Conservation (phyloP, 2,113 vertebrate genomes). For the Elgaria multicarinata region DNA sequence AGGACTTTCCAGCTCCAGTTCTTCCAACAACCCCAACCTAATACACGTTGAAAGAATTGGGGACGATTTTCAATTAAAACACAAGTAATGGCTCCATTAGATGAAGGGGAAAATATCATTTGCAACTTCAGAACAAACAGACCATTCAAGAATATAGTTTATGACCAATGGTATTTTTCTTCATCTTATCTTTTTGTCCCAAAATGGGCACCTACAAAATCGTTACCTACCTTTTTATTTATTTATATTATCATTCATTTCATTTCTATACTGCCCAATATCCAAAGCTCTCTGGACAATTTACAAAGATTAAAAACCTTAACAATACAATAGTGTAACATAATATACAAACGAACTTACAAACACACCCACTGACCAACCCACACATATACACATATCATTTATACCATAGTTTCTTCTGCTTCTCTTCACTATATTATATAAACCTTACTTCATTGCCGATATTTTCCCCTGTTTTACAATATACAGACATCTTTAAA, state of each 20-base stretch:
- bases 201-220: background rate
- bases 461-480: background rate
- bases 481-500: no score
- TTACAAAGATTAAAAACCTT: no score
- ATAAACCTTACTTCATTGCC: background rate
- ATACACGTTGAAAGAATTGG: constrained; percentile 45
- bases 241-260: background rate
- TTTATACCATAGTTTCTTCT: background rate
- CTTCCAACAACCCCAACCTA: constrained; percentile 97
- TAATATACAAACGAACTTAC: no score
- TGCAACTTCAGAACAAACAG: background rate
- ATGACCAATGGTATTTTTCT: background rate
- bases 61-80: background rate
- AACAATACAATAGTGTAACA: no score
- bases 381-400: no score
- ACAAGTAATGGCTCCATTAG: background rate
- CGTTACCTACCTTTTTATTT: background rate
- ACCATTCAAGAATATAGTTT: background rate
- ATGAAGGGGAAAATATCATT: no score
- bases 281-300: no score
- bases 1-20: constrained; percentile 95
- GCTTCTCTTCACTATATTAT: background rate
- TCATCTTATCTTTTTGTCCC: background rate
- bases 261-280: no score
- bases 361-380: background rate